Evolutionary conservation across 1,140 invertebrate species (phyloP), one percentile per base, ranked within the genome.

Genomic region (Pteromalus puparum): DNA sequence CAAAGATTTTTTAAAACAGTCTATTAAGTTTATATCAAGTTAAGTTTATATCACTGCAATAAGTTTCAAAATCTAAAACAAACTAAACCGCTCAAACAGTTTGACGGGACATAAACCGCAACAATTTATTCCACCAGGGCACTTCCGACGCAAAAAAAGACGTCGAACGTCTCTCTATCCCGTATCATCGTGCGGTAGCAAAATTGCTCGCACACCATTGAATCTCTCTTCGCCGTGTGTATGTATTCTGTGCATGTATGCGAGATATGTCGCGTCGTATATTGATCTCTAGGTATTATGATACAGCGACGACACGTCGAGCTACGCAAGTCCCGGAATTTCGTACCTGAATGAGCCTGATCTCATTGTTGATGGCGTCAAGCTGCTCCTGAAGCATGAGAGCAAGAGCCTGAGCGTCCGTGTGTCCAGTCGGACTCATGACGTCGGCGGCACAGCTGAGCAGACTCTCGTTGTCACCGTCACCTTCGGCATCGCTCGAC

Each of bases 361-460:
- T 99, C 94, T 99, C 99, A 91, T 99, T 99, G 93, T 99, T 99
- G 89, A 99, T 99, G 87, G 99, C 99, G 94, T 99, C 99, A 73
- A 99, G 94, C 92, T 99, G 99, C 92, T 99, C 98, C 93, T 99
- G 99, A 84, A 99, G 94, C 98, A 99, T 99, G 88, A 99, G 95
- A 30, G 99, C 99, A 82, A 99, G 94, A 0, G 98, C 98, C 92
- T 99, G 99, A 42, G 99, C 98, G 92, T 99, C 99, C 9, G 97
- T 98, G 90, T 98, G 97, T 5, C 96, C 95, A 1, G 95, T 96
- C 9, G 95, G 97, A 85, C 92, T 91, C 94, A 97, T 93, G 94
- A 95, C 92, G 95, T 95, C 97, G 77, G 95, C 96, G 38, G 94
- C 93, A 0, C 95, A 96, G 87, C 95, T 95, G 87, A 96, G 94